Conservation (phyloP, 2,888 invertebrate genomes). For the Dinocampus coccinellae region DNA sequence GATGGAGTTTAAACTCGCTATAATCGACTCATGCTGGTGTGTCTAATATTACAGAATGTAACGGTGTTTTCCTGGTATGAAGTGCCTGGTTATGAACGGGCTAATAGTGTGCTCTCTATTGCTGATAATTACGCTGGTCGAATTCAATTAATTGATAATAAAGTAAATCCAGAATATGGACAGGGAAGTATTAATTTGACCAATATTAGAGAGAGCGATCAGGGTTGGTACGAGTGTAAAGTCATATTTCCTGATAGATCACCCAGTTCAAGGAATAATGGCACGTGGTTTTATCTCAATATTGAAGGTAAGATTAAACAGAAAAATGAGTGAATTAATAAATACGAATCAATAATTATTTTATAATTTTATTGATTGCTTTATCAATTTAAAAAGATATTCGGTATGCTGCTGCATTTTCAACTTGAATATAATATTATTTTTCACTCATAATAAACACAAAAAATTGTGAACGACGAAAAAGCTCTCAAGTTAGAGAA, state of each 20-base stretch:
- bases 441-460: too few relatives aligned
- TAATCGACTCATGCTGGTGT: constrained; percentile 47
- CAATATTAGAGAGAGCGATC: constrained; percentile 88
- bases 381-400: too few relatives aligned
- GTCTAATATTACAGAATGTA: constrained; percentile 75
- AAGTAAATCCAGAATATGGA: constrained; percentile 74
- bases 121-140: constrained; percentile 81
- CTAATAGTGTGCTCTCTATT: constrained; percentile 74
- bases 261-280: constrained; percentile 87
- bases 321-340: not conserved
- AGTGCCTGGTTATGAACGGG: constrained; percentile 48
- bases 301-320: constrained; percentile 80
- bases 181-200: constrained; percentile 86
- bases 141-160: constrained; percentile 75
- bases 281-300: constrained; percentile 89
- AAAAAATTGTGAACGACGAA: too few relatives aligned
- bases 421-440: too few relatives aligned
- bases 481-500: too few relatives aligned
- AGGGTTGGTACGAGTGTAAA: constrained; percentile 93
- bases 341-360: not conserved
- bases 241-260: constrained; percentile 89
- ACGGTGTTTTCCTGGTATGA: constrained; percentile 87
- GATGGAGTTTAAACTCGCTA: constrained; percentile 49
- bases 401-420: too few relatives aligned
- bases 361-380: not conserved